Base-by-base conservation (phyloP, 2,888 invertebrate species). In the Arrhopalites spinosus region DNA sequence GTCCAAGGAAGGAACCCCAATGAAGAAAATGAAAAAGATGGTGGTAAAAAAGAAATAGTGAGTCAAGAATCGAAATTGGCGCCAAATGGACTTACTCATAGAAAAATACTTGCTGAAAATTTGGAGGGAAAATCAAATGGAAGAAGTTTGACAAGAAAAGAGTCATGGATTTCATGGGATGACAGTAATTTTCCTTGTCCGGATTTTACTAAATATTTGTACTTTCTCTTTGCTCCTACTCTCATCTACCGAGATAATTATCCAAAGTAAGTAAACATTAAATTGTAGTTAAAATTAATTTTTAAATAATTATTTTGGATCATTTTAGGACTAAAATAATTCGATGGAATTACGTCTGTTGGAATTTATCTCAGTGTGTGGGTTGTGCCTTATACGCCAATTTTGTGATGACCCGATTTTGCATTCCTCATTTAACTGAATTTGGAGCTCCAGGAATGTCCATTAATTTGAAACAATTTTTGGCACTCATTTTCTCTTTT, bases 171-270 rank as follows among this genome's bases (percentile, higher is more conserved):
- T 29, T 73, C 77, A 17, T 78, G 78, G 74, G 73, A 76, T 36
- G 59, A 15, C 72, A 82, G 83, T 15, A 67, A 81, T 3, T 78
- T 64, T 3, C 86, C 84, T 7, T 87, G 86, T 82, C 88, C 95
- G 0, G 87, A 89, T 13, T 91, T 95, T 84, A 88, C 89, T 0
- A 90, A 92, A 79, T 96, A 91, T 85, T 82, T 94, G 0, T 96
- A 94, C 85, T 96, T 93, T 85, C 86, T 95, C 70, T 95, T 95
- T 85, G 94, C 92, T 0, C 96, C 96, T 2, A 95, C 95, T 0
- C 88, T 96, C 0, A 87, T 95, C 17, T 95, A 94, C 85, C 89
- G 92, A 82, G 94, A 95, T 84, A 87, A 87, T 78, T 96, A 96
- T 87, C 96, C 96, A 30, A 90, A 93, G 93, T 91, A 87, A 84